phyloP scores from a whole-genome alignment of 2,797 vertebrate species.

The Pangasius mekongensis region DNA sequence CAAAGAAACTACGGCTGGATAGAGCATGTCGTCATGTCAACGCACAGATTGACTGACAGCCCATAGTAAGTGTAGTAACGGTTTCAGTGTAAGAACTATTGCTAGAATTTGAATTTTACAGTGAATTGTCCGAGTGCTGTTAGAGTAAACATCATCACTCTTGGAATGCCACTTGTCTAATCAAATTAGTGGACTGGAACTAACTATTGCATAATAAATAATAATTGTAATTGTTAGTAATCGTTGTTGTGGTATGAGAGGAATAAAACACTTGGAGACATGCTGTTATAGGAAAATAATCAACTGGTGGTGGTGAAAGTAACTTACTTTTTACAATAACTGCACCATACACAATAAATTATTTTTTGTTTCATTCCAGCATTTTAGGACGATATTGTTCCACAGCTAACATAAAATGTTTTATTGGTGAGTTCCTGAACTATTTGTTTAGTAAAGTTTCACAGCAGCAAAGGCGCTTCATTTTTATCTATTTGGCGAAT shows the following conservation, averaged over 20 bases:
- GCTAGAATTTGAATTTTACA: neutral
- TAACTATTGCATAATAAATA: neutral
- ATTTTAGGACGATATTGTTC: neutral
- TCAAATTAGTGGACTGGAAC: neutral
- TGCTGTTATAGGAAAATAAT: neutral
- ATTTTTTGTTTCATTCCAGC: neutral
- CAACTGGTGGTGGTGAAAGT: neutral
- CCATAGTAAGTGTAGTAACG: neutral
- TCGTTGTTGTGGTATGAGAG: neutral
- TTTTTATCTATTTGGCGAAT: neutral
- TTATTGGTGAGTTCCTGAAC: neutral
- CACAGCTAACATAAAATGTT: neutral
- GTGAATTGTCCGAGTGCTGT: neutral
- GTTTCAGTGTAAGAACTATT: neutral
- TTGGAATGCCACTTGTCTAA: neutral
- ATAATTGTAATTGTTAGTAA: neutral
- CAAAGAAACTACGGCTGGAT: neutral
- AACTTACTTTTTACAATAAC: constrained; percentile 5
- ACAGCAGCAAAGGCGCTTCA: neutral
- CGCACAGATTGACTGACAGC: neutral
- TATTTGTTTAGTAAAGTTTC: neutral
- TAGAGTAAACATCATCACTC: neutral
- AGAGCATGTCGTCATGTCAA: neutral
- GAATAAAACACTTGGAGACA: neutral
- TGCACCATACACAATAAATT: neutral